A percentile compares a stretch with the other conserved stretches of the same genome.
These are phyloP conservation scores for Drosophila parabipectinata DNA, from an alignment of 1,140 invertebrate species.

Conservation along the genomic window DNA sequence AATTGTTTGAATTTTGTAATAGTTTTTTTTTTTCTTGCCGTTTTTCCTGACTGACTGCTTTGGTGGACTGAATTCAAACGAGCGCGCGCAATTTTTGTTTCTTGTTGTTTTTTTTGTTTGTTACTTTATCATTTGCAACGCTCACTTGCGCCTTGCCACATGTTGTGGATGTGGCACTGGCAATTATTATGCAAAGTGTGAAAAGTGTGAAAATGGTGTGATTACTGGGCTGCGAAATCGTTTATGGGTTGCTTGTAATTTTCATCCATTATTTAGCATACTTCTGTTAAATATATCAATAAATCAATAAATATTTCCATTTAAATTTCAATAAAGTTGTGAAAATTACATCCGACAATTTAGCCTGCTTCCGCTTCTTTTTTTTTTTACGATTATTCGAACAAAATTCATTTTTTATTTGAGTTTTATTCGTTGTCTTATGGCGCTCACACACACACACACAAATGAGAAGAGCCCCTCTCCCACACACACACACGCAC, in stretches of 20 bases:
- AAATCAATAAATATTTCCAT: not conserved
- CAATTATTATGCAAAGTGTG: conserved; percentile 56
- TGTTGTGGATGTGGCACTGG: conserved; percentile 24
- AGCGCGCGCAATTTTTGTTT: conserved; percentile 49
- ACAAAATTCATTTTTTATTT: conserved; percentile 39
- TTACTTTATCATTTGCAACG: conserved; percentile 41
- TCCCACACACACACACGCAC: conserved; percentile 18
- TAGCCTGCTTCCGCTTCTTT: conserved; percentile 1
- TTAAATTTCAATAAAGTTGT: conserved; percentile 3
- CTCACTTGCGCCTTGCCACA: conserved; percentile 42
- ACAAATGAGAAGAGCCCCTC: not conserved
- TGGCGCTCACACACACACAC: conserved; percentile 8
- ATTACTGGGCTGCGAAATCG: conserved; percentile 20
- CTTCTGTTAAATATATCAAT: too few species aligned
- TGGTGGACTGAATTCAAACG: conserved; percentile 39
- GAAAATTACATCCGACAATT: not conserved
- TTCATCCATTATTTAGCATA: too few species aligned
- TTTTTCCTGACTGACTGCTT: conserved; percentile 39
- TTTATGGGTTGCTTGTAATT: not conserved
- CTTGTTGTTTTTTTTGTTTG: conserved; percentile 10
- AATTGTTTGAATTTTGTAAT: conserved; percentile 57
- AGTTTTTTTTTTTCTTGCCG: conserved; percentile 20
- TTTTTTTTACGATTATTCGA: conserved; percentile 12
- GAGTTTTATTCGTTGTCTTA: conserved; percentile 20
- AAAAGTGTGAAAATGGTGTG: conserved; percentile 40